Evolutionary conservation across 2,888 invertebrate genomes (phyloP).

Genomic region (Pyrochroa serraticornis): DNA sequence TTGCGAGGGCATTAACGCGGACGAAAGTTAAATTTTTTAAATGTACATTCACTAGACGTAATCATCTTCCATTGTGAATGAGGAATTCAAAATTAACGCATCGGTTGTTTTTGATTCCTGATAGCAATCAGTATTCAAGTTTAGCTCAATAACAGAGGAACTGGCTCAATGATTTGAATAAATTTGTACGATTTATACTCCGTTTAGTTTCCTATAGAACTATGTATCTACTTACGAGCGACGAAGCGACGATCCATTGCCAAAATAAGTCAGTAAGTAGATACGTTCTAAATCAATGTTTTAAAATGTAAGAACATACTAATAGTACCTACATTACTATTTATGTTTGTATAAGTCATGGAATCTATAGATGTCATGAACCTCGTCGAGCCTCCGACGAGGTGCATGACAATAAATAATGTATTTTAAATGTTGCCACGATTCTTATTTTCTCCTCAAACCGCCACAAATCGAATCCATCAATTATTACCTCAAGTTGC

Average conservation of each 20-base stretch:
- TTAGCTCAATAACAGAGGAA: conserved; percentile 43
- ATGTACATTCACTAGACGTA: conserved; percentile 35
- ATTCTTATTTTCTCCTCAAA: conserved; percentile 18
- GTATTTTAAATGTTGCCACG: conserved; percentile 48
- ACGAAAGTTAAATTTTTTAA: conserved; percentile 35
- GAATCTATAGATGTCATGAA: conserved; percentile 47
- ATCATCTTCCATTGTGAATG: conserved; percentile 34
- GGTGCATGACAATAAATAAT: conserved; percentile 53
- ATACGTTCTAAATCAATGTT: conserved; percentile 52
- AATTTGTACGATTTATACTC: conserved; percentile 11
- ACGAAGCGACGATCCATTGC: conserved; percentile 1
- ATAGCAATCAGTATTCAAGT: conserved; percentile 34
- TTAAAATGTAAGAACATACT: conserved; percentile 43
- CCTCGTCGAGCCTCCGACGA: conserved; percentile 54
- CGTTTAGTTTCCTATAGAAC: neutral
- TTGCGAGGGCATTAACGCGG: conserved; percentile 28
- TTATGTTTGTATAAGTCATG: conserved; percentile 46
- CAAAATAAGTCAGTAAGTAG: conserved; percentile 37
- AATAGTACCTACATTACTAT: conserved; percentile 26
- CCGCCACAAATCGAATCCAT: no score
- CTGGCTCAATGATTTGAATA: conserved; percentile 41
- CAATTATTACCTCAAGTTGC: no score
- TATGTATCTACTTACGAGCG: conserved; percentile 2
- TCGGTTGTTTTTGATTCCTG: conserved; percentile 24
- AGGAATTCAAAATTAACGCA: conserved; percentile 23